These are phyloP conservation scores for Ambastaia sidthimunki DNA, from an alignment of 2,797 vertebrate genomes.

Conservation along the genomic window DNA sequence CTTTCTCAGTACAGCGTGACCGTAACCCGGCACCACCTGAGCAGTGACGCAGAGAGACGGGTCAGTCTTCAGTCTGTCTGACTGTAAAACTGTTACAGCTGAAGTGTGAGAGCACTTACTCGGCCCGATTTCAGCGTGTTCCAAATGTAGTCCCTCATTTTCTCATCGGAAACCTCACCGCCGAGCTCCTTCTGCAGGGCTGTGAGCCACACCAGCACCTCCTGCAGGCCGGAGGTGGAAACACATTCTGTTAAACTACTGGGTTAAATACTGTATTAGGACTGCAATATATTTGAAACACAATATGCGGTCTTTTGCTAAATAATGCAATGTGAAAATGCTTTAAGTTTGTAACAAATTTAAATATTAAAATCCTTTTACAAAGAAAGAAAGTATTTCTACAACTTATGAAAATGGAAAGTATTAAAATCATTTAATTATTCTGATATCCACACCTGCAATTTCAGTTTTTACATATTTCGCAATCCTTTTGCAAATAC, in stretches of 20 bases:
- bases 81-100: not conserved
- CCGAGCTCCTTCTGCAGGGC: slow-evolving; percentile 95
- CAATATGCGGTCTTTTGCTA: too few relatives aligned
- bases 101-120: slow-evolving; percentile 74
- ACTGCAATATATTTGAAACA: too few relatives aligned
- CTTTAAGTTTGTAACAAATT: too few relatives aligned
- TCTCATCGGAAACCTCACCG: slow-evolving; percentile 92
- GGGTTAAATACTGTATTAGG: too few relatives aligned
- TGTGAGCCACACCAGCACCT: slow-evolving; percentile 96
- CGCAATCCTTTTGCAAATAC: too few relatives aligned
- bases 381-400: too few relatives aligned
- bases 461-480: not conserved
- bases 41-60: not conserved
- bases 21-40: slow-evolving; percentile 94
- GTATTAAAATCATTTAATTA: too few relatives aligned
- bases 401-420: too few relatives aligned
- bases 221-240: slow-evolving; percentile 71
- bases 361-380: too few relatives aligned
- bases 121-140: slow-evolving; percentile 97
- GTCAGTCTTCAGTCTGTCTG: not conserved
- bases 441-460: too few relatives aligned
- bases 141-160: slow-evolving; percentile 96
- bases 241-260: not conserved
- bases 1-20: slow-evolving; percentile 94
- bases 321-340: too few relatives aligned